phyloP scores from a whole-genome alignment of 2,797 vertebrate species.

The Anguilla pacifica region DNA sequence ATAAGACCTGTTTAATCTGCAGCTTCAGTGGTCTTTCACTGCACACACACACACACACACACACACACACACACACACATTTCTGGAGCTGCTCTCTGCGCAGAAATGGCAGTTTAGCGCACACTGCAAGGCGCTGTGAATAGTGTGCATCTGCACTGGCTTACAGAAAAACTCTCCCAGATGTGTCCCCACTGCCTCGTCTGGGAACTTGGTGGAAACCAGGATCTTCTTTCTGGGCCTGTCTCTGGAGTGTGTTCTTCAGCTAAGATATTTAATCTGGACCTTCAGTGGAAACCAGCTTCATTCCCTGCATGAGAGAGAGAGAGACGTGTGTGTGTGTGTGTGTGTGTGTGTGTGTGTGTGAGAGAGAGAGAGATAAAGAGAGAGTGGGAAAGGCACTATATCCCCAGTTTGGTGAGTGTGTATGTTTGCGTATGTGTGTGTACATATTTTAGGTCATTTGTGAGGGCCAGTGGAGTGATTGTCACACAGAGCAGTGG shows the following conservation, averaged over 20 bases:
- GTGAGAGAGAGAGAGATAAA: too few relatives aligned
- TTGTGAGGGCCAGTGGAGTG: too few relatives aligned
- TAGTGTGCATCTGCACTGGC: constrained; percentile 16
- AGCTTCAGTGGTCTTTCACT: background rate
- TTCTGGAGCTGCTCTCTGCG: background rate
- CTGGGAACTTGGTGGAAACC: background rate
- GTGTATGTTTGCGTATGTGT: too few relatives aligned
- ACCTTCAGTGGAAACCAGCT: background rate
- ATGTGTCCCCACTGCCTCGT: background rate
- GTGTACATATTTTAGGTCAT: background rate
- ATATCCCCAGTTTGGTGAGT: background rate
- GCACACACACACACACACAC: background rate
- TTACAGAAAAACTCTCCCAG: constrained; percentile 3
- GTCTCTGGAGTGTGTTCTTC: background rate
- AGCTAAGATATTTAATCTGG: background rate
- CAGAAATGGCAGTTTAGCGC: background rate
- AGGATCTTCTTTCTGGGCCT: background rate
- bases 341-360: too few relatives aligned
- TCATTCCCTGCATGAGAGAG: too few relatives aligned
- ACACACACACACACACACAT: too few relatives aligned
- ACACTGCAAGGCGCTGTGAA: background rate
- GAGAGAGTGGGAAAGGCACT: background rate
- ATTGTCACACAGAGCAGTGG: too few relatives aligned
- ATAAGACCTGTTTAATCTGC: background rate
- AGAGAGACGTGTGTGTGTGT: too few relatives aligned